Conservation (phyloP, 2,113 vertebrate genomes). For the Eubucco bourcierii region DNA sequence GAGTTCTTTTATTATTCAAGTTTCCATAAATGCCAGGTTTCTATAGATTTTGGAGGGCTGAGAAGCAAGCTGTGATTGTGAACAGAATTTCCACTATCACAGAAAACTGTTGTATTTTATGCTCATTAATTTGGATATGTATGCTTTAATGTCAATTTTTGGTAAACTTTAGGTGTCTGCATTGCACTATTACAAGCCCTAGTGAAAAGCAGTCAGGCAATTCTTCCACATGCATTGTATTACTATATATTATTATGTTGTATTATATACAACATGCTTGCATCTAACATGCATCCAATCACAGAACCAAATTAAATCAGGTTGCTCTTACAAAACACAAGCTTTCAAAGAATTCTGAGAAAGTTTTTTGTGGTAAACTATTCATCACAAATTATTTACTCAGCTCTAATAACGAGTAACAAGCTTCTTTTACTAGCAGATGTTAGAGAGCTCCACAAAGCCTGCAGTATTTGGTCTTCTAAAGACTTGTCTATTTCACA, state of each 20-base stretch:
- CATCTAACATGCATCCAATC: not conserved
- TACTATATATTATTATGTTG: not conserved
- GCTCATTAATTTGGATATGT: not conserved
- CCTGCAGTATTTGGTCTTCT: not conserved
- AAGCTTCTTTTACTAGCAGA: not conserved
- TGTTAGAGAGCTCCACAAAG: not conserved
- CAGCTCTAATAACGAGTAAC: not conserved
- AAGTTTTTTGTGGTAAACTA: not conserved
- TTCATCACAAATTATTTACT: not conserved
- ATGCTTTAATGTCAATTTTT: not conserved
- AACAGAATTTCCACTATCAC: not conserved
- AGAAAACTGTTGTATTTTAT: not conserved
- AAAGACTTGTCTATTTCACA: not conserved
- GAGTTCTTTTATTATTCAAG: not conserved
- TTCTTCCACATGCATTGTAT: not conserved
- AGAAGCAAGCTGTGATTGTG: not conserved
- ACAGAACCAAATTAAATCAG: not conserved
- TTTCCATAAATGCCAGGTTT: not conserved
- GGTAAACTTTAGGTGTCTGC: not conserved
- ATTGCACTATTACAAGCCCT: not conserved
- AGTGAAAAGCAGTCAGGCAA: not conserved
- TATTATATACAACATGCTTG: not conserved
- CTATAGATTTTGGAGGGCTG: not conserved
- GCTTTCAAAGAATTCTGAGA: not conserved
- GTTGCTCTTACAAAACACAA: not conserved